A percentile compares a stretch with the other conserved stretches of the same genome.
phyloP scores from a whole-genome alignment of 2,888 invertebrate species.

The Heteropelma amictum region DNA sequence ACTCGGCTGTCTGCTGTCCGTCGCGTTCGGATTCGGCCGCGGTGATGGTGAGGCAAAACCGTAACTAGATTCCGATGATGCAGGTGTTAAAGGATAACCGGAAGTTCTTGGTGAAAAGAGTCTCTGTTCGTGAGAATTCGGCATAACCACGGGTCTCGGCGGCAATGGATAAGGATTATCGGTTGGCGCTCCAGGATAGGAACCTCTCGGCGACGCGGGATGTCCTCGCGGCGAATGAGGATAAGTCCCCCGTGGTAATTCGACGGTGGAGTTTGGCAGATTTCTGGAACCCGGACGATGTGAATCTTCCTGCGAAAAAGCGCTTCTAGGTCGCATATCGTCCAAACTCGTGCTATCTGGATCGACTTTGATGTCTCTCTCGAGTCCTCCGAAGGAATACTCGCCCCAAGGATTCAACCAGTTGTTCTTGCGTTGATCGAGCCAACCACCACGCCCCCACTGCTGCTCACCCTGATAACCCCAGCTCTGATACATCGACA shows the following conservation, averaged over 20 bases:
- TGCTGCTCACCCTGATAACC: conserved; percentile 75
- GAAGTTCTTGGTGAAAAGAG: conserved; percentile 70
- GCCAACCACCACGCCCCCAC: conserved; percentile 73
- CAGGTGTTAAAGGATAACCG: conserved; percentile 67
- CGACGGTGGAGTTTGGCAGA: conserved; percentile 68
- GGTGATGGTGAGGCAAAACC: conserved; percentile 65
- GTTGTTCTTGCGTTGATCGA: conserved; percentile 75
- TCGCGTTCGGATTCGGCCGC: conserved; percentile 64
- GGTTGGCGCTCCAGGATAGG: conserved; percentile 66
- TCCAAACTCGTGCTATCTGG: conserved; percentile 85
- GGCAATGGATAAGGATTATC: conserved; percentile 67
- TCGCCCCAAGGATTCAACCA: conserved; percentile 76
- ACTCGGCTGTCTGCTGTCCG: conserved; percentile 65
- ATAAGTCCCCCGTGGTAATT: conserved; percentile 67
- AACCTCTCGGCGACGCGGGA: conserved; percentile 72
- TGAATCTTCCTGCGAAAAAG: conserved; percentile 72
- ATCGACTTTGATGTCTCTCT: conserved; percentile 84
- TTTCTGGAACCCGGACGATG: conserved; percentile 72
- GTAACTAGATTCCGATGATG: conserved; percentile 61
- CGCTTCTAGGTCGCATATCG: conserved; percentile 72
- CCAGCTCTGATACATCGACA: conserved; percentile 78
- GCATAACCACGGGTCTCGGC: conserved; percentile 64
- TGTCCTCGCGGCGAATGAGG: conserved; percentile 69
- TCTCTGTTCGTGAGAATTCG: conserved; percentile 69
- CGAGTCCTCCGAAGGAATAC: conserved; percentile 72